Evolutionary conservation across 2,797 vertebrate species (phyloP).

Genomic region (Pipistrellus kuhlii): DNA sequence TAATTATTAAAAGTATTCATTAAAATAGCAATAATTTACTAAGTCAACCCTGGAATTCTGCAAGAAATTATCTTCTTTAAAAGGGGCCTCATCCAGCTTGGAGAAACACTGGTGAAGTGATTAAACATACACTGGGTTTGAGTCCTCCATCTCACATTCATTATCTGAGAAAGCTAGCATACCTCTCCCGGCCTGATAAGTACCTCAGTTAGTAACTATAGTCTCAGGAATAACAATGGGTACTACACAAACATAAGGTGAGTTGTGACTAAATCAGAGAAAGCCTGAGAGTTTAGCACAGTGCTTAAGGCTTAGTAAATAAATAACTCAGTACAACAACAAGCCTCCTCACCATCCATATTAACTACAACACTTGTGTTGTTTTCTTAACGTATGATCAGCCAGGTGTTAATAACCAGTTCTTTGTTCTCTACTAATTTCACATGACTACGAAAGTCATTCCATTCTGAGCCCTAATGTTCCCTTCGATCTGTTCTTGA

Average conservation of each 20-base stretch:
- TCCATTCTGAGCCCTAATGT: neutral
- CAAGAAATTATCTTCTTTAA: constrained; percentile 54
- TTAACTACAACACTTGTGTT: neutral
- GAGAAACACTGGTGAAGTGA: constrained; percentile 28
- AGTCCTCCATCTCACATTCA: constrained; percentile 19
- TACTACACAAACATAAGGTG: constrained; percentile 41
- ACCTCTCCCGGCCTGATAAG: constrained; percentile 29
- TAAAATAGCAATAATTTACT: constrained; percentile 59
- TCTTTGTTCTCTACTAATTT: constrained; percentile 12
- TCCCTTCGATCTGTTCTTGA: neutral
- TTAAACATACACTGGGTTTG: neutral
- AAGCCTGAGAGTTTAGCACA: neutral
- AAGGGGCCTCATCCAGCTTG: constrained; percentile 39
- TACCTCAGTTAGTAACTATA: neutral
- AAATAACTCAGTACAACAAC: neutral
- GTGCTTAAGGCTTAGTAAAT: constrained; percentile 13
- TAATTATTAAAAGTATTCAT: constrained; percentile 42
- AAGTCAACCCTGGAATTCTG: constrained; percentile 26
- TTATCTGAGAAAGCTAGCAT: neutral
- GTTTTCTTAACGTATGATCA: constrained; percentile 20
- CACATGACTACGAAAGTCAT: constrained; percentile 8
- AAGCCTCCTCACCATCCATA: neutral
- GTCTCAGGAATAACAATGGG: neutral
- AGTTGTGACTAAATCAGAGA: constrained; percentile 39
- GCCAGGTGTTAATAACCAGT: neutral